Conservation (phyloP, 2,113 vertebrate genomes). For the Mustelus asterias region DNA sequence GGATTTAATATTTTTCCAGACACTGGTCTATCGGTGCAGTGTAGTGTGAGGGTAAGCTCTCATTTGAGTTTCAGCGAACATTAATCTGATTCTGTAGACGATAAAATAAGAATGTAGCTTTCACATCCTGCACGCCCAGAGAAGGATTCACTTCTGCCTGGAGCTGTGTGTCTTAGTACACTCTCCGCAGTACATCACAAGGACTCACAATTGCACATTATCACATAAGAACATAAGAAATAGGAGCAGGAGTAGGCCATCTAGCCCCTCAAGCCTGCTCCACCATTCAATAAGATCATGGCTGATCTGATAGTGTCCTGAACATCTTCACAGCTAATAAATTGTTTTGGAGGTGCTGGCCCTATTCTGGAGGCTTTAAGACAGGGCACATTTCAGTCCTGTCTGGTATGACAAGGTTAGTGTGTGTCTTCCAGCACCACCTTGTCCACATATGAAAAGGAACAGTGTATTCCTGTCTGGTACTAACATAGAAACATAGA, state of each 20-base stretch:
- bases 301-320: no score
- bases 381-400: not conserved
- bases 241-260: no score
- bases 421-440: not conserved
- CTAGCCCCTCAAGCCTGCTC: no score
- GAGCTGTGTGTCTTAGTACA: not conserved
- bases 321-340: not conserved
- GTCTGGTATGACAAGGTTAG: not conserved
- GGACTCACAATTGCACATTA: not conserved
- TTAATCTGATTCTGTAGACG: not conserved
- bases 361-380: not conserved
- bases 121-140: not conserved
- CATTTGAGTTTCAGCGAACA: not conserved
- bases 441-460: not conserved
- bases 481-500: not conserved
- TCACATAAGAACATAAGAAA: no score
- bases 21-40: not conserved
- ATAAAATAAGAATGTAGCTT: not conserved
- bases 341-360: not conserved
- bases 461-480: not conserved
- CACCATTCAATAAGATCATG: no score
- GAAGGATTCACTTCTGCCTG: not conserved
- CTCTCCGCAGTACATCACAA: not conserved
- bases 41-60: not conserved
- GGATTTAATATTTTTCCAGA: not conserved